These are phyloP conservation scores for Blastobasis lacticolella DNA, from an alignment of 2,888 invertebrate species.

Conservation along the genomic window DNA sequence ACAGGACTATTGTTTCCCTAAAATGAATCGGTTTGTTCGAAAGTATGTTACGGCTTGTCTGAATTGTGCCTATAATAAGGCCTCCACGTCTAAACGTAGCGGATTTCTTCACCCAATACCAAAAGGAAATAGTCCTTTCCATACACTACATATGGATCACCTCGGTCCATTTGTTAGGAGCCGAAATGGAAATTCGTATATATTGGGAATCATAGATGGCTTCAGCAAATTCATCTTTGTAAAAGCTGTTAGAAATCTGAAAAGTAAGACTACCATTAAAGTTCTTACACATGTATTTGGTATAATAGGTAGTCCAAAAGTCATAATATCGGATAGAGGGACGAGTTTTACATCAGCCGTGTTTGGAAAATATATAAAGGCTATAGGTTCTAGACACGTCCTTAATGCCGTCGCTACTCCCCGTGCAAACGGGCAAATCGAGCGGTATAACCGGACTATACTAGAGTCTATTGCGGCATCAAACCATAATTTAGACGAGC, in stretches of 20 bases:
- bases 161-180: constrained; percentile 14
- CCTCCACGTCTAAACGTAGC: constrained; percentile 4
- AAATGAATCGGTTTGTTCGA: constrained; percentile 14
- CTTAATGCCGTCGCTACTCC: neutral
- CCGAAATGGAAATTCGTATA: constrained; percentile 8
- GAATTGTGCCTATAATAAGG: constrained; percentile 10
- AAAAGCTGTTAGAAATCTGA: constrained; percentile 10
- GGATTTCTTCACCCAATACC: constrained; percentile 8
- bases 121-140: constrained; percentile 8
- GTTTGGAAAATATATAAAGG: constrained; percentile 10
- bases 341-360: constrained; percentile 10
- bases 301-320: constrained; percentile 11
- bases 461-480: neutral
- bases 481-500: neutral
- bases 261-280: neutral
- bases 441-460: constrained; percentile 4
- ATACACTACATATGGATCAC: constrained; percentile 14
- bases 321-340: neutral
- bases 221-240: constrained; percentile 16
- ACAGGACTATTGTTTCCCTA: constrained; percentile 14
- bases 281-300: constrained; percentile 7
- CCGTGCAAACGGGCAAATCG: constrained; percentile 6
- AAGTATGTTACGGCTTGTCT: constrained; percentile 14
- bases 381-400: constrained; percentile 10
- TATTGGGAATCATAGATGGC: constrained; percentile 10